phyloP scores from a whole-genome alignment of 2,113 vertebrate species.

The Elanoides forficatus region DNA sequence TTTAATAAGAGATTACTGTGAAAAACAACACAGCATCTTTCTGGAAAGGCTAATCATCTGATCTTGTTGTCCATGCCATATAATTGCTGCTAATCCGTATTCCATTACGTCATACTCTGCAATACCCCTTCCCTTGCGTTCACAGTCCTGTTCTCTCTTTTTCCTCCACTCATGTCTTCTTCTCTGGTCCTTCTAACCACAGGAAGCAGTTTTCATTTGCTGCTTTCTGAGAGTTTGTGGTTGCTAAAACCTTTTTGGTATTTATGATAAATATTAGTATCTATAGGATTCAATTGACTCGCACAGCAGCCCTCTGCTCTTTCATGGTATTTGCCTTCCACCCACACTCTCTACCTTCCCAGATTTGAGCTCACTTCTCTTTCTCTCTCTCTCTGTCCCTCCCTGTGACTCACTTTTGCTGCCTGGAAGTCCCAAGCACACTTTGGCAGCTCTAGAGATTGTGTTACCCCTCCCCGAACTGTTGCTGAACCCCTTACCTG shows the following conservation, averaged over 20 bases:
- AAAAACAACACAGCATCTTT: conserved; percentile 6
- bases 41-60: conserved; percentile 5
- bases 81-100: background rate
- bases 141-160: background rate
- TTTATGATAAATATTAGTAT: conserved; percentile 24
- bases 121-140: background rate
- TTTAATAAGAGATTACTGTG: conserved; percentile 1
- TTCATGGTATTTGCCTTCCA: conserved; percentile 4
- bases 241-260: background rate
- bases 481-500: background rate
- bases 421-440: conserved; percentile 14
- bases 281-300: background rate
- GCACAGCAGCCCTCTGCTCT: background rate
- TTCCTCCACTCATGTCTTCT: background rate
- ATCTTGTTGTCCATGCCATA: background rate
- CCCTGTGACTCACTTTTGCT: conserved; percentile 39
- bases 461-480: background rate
- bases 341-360: conserved; percentile 36
- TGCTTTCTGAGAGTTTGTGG: background rate
- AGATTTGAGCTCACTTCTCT: background rate
- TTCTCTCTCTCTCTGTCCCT: background rate
- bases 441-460: background rate
- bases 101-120: conserved; percentile 6
- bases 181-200: background rate
- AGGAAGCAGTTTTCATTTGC: background rate